These are phyloP conservation scores for Hiodon alosoides DNA, from an alignment of 2,113 vertebrate species.

Conservation along the genomic window DNA sequence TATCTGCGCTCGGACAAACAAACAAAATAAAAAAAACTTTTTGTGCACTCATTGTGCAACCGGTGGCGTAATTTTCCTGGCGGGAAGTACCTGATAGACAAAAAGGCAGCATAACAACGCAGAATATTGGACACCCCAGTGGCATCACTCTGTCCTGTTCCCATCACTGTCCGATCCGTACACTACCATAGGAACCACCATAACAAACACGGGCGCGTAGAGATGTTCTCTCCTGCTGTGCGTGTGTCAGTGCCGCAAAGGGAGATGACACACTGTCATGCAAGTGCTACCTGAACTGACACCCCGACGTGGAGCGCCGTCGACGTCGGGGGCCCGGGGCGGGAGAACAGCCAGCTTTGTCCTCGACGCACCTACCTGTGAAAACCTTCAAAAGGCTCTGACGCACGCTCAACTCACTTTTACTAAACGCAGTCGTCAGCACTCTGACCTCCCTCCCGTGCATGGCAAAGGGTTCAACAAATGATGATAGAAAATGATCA, in stretches of 20 bases:
- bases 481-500: too few relatives aligned
- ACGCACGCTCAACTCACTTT: too few relatives aligned
- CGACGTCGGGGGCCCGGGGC: constrained; percentile 45
- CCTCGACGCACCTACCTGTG: constrained; percentile 60
- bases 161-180: constrained; percentile 42
- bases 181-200: constrained; percentile 72
- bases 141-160: constrained; percentile 50
- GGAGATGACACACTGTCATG: constrained; percentile 59
- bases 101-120: background rate
- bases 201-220: constrained; percentile 62
- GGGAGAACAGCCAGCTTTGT: constrained; percentile 61
- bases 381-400: constrained; percentile 46
- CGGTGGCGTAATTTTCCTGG: background rate
- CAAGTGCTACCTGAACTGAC: constrained; percentile 57
- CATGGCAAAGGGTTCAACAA: too few relatives aligned
- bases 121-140: constrained; percentile 56
- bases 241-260: constrained; percentile 59
- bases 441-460: too few relatives aligned
- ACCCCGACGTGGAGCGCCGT: constrained; percentile 59
- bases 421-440: too few relatives aligned
- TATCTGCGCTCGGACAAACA: background rate
- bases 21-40: constrained; percentile 7
- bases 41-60: constrained; percentile 24
- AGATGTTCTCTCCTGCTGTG: constrained; percentile 50
- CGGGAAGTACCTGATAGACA: background rate